Conservation (phyloP, 2,888 invertebrate genomes). For the Chrysolina americana region DNA sequence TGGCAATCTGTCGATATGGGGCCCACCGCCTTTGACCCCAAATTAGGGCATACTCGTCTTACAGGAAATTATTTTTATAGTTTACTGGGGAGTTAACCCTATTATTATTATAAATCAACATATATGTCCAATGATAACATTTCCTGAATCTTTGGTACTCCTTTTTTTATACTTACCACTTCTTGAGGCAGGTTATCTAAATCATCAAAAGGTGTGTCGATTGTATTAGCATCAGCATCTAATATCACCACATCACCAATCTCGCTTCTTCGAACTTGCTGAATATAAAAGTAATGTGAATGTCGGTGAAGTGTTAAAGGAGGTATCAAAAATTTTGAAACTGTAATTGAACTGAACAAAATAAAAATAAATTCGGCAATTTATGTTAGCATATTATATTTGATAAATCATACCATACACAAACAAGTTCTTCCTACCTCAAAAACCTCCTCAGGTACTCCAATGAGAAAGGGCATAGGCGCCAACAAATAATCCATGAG, state of each 20-base stretch:
- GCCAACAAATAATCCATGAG: constrained; percentile 92
- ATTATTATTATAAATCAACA: too few relatives aligned
- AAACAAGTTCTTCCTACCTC: constrained; percentile 71
- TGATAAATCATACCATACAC: neutral
- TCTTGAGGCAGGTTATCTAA: constrained; percentile 90
- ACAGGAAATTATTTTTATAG: too few relatives aligned
- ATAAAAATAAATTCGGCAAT: too few relatives aligned
- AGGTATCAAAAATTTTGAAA: neutral
- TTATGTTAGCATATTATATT: too few relatives aligned
- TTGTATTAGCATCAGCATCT: constrained; percentile 91
- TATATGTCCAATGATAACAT: too few relatives aligned
- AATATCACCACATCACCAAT: constrained; percentile 95
- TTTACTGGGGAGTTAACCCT: too few relatives aligned
- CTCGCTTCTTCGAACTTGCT: constrained; percentile 85
- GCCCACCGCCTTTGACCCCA: too few relatives aligned
- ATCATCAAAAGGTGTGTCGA: constrained; percentile 92
- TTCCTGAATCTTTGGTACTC: too few relatives aligned
- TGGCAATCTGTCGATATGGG: too few relatives aligned
- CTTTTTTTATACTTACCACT: constrained; percentile 76
- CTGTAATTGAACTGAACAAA: neutral
- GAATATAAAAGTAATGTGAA: constrained; percentile 56
- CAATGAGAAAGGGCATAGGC: constrained; percentile 98
- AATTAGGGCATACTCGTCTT: too few relatives aligned
- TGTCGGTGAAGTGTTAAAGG: neutral
- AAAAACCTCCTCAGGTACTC: constrained; percentile 90